Percentiles rank a stretch among this genome's conserved stretches.
These are phyloP conservation scores for Pteronotus mesoamericanus DNA, from an alignment of 2,797 vertebrate genomes.

Conservation along the genomic window DNA sequence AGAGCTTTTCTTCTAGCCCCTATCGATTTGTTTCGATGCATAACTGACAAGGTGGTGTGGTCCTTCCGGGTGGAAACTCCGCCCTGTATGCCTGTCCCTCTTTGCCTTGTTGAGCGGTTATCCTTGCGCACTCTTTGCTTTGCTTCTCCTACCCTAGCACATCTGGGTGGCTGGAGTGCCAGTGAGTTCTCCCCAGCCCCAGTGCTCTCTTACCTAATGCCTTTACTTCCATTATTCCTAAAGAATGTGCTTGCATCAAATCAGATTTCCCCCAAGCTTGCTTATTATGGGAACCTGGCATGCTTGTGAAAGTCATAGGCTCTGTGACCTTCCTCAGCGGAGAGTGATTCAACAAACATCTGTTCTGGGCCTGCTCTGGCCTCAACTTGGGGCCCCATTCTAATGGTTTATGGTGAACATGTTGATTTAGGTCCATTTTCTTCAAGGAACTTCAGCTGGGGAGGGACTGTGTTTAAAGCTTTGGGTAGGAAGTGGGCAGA, in stretches of 20 bases:
- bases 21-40: background rate
- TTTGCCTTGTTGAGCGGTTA: background rate
- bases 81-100: background rate
- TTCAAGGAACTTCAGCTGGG: background rate
- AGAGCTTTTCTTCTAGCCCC: background rate
- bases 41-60: background rate
- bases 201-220: background rate
- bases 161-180: background rate
- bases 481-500: background rate
- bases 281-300: background rate
- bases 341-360: background rate
- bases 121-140: fast-evolving
- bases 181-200: background rate
- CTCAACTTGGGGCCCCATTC: background rate
- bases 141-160: background rate
- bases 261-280: background rate
- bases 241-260: background rate
- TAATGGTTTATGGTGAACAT: background rate
- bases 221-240: background rate
- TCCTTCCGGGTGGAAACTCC: background rate
- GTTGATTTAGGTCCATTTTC: background rate
- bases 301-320: background rate
- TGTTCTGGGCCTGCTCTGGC: background rate
- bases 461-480: background rate
- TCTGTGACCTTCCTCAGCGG: background rate